Evolutionary conservation across 2,888 invertebrate genomes (phyloP).

Genomic region (Polylopha cassiicola): DNA sequence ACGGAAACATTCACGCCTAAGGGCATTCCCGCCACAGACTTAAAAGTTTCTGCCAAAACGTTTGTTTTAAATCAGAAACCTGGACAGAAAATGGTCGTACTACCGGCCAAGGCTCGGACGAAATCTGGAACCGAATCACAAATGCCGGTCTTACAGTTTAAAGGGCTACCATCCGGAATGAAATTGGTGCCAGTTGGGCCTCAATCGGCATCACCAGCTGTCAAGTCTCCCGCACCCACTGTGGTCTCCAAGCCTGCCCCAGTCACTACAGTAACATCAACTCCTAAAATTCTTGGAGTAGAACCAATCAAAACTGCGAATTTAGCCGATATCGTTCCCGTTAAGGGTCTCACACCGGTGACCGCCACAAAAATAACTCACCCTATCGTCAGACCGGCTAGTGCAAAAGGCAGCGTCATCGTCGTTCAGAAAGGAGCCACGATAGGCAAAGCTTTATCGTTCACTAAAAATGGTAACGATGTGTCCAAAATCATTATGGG

Average conservation of each 20-base stretch:
- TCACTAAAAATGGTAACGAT: conserved; percentile 68
- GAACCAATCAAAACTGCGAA: conserved; percentile 63
- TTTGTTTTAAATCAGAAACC: conserved; percentile 69
- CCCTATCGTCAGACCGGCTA: conserved; percentile 63
- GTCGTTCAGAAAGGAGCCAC: conserved; percentile 78
- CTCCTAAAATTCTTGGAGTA: conserved; percentile 47
- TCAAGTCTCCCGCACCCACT: conserved; percentile 47
- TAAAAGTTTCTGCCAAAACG: conserved; percentile 71
- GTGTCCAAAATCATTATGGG: conserved; percentile 74
- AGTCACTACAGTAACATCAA: conserved; percentile 43
- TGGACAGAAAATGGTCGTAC: conserved; percentile 71
- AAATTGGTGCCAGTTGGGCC: conserved; percentile 67
- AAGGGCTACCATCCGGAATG: conserved; percentile 66
- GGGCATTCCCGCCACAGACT: conserved; percentile 68
- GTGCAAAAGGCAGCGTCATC: conserved; percentile 76
- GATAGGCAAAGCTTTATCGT: conserved; percentile 67
- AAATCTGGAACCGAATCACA: conserved; percentile 58
- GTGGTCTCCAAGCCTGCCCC: conserved; percentile 56
- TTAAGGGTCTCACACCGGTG: conserved; percentile 58
- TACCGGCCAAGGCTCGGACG: conserved; percentile 63
- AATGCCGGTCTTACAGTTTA: conserved; percentile 65
- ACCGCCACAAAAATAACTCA: conserved; percentile 60
- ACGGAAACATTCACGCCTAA: conserved; percentile 62
- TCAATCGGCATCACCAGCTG: conserved; percentile 45
- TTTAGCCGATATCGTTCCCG: conserved; percentile 67